phyloP scores from a whole-genome alignment of 2,797 vertebrate species.

The Myripristis murdjan region DNA sequence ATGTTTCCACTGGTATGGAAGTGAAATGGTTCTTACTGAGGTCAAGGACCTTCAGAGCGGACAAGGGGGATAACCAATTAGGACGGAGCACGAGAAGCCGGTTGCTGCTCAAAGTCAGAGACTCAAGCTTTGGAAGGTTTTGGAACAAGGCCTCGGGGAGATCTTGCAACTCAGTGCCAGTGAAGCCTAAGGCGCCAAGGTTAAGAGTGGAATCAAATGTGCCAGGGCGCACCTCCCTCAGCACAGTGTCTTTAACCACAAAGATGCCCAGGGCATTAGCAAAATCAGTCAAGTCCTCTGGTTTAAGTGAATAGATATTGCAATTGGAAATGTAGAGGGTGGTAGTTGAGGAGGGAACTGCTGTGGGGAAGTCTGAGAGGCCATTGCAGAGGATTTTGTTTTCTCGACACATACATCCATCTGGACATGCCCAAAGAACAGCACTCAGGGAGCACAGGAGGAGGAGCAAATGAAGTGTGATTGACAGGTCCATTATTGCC shows the following conservation, averaged over 20 bases:
- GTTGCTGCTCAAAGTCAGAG: conserved; percentile 88
- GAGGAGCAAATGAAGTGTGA: conserved; percentile 58
- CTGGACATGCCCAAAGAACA: conserved; percentile 72
- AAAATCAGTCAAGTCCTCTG: conserved; percentile 70
- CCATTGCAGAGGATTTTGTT: conserved; percentile 47
- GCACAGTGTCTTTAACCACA: conserved; percentile 46
- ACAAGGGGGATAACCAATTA: conserved; percentile 69
- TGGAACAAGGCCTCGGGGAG: conserved; percentile 89
- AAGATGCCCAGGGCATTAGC: conserved; percentile 61
- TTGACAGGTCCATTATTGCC: conserved; percentile 73
- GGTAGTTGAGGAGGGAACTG: conserved; percentile 59
- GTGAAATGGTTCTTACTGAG: conserved; percentile 75
- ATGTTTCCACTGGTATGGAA: conserved; percentile 73
- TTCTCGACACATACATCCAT: conserved; percentile 67
- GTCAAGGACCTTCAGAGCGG: conserved; percentile 62
- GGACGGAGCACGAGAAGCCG: conserved; percentile 83
- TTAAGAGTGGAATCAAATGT: conserved; percentile 87
- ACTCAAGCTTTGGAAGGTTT: conserved; percentile 83
- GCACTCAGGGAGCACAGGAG: conserved; percentile 62
- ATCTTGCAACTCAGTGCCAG: conserved; percentile 87
- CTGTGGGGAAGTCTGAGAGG: conserved; percentile 75
- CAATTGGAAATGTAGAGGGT: conserved; percentile 50
- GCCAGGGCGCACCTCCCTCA: conserved; percentile 80
- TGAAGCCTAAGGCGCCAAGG: conserved; percentile 83
- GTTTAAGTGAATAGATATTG: conserved; percentile 72